Conservation (phyloP, 2,797 vertebrate genomes). For the Falco biarmicus region DNA sequence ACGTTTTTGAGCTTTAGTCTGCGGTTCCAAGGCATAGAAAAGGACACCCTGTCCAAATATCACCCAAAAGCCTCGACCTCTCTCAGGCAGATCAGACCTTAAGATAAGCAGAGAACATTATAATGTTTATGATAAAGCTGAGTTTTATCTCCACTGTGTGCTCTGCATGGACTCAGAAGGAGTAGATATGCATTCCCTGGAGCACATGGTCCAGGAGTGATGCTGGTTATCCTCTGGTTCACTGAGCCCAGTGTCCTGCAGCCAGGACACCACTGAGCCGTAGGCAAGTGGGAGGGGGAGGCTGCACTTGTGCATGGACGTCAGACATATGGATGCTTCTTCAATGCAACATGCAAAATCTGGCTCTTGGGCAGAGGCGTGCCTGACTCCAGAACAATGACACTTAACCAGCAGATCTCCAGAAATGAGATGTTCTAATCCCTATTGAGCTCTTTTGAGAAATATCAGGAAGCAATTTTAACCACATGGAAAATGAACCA, state of each 20-base stretch:
- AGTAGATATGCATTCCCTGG: neutral
- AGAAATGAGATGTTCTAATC: neutral
- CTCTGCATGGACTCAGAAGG: neutral
- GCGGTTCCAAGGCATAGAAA: neutral
- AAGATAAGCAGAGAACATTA: neutral
- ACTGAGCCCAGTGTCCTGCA: neutral
- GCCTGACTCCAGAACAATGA: neutral
- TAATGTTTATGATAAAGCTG: neutral
- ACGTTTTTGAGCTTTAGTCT: neutral
- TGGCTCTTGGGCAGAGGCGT: neutral
- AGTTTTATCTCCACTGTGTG: neutral
- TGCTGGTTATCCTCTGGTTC: neutral
- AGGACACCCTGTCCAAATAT: neutral
- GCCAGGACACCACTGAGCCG: neutral
- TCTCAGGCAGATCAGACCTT: neutral
- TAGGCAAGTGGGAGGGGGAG: neutral
- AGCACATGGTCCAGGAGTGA: neutral
- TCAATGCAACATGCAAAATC: neutral
- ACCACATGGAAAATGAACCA: neutral
- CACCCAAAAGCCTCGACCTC: neutral
- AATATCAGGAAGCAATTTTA: conserved; percentile 23
- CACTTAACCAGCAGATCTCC: neutral
- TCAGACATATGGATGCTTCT: neutral
- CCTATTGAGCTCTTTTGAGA: conserved; percentile 7
- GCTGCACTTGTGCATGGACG: fast-evolving